Base-by-base conservation (phyloP, 2,888 invertebrate species). In the Hydropsyche betteni region DNA sequence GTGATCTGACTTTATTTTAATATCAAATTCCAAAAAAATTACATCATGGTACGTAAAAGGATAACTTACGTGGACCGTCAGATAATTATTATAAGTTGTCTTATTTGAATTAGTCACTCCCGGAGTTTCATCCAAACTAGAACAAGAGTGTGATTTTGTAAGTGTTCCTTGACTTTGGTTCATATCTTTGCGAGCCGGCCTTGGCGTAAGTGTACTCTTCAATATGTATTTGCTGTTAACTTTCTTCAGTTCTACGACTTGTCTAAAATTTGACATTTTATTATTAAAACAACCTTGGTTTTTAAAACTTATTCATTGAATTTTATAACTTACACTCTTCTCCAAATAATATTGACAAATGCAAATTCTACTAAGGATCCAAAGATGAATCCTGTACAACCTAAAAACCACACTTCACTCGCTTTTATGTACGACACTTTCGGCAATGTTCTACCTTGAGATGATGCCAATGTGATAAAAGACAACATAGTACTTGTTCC, bases 341-440 rank as follows among this genome's bases (percentile, higher is more conserved):
- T 89, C 91, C 94, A 95, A 82, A 95, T 95, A 6, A 93, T 94
- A 83, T 95, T 95, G 61, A 95, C 95, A 81, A 95, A 95, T 5
- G 95, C 95, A 82, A 95, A 95, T 83, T 95, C 95, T 0, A 94
- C 92, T 82, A 95, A 89, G 10, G 94, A 94, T 16, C 93, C 92
- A 84, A 95, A 95, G 80, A 95, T 93, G 82, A 95, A 95, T 64
- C 92, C 91, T 0, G 92, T 93, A 82, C 95, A 95, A 5, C 92
- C 94, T 74, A 96, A 85, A 84, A 95, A 95, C 95, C 95, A 96
- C 78, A 95, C 93, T 84, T 96, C 95, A 78, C 94, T 94, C 2
- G 94, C 94, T 85, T 95, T 96, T 78, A 95, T 94, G 82, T 95
- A 95, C 2, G 95, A 95, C 33, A 95, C 95, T 84, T 95, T 95